Evolutionary conservation across 1,140 invertebrate species (phyloP).

Genomic region (Lasaia peninsularis): DNA sequence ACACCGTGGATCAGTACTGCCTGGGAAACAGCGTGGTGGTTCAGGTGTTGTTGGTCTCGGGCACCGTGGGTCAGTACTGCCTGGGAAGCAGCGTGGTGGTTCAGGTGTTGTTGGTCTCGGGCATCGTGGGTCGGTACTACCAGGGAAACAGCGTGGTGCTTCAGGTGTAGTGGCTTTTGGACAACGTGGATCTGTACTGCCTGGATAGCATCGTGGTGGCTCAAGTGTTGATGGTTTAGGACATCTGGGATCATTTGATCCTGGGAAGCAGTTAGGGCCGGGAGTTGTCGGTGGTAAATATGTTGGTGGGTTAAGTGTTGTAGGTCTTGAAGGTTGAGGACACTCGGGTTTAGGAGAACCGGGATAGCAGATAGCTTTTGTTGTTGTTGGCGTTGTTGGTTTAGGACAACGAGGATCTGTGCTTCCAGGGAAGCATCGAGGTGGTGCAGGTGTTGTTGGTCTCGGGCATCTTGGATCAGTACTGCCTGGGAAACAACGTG

Average conservation of each 20-base stretch:
- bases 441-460: too few relatives aligned
- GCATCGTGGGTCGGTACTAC: constrained; percentile 27
- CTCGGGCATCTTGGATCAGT: too few relatives aligned
- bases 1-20: too few relatives aligned
- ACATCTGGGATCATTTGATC: constrained; percentile 42
- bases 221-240: constrained; percentile 34
- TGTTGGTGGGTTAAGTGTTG: constrained; percentile 28
- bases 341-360: too few relatives aligned
- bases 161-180: constrained; percentile 41
- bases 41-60: constrained; percentile 30
- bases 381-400: too few relatives aligned
- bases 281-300: constrained; percentile 32
- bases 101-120: constrained; percentile 27
- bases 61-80: constrained; percentile 63
- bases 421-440: too few relatives aligned
- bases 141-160: too few relatives aligned
- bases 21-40: too few relatives aligned
- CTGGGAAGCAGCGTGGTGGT: constrained; percentile 53
- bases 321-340: constrained; percentile 15
- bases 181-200: constrained; percentile 61
- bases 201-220: constrained; percentile 56
- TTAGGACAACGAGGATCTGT: too few relatives aligned
- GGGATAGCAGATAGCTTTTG: not conserved
- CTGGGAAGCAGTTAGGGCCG: constrained; percentile 47
- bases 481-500: too few relatives aligned